Evolutionary conservation across 2,888 invertebrate species (phyloP).

Genomic region (Drosophila kambysellisi): DNA sequence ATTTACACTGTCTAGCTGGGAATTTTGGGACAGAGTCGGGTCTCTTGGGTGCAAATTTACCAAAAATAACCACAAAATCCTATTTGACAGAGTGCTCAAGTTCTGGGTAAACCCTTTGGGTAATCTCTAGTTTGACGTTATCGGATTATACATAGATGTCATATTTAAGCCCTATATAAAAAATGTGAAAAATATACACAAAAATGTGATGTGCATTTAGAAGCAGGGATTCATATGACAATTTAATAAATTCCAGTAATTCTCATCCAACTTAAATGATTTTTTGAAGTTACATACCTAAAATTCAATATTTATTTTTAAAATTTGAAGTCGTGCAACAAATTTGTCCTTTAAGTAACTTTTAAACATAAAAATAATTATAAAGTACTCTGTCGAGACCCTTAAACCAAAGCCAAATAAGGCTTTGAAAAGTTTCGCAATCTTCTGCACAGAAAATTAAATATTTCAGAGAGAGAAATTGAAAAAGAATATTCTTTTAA

Average conservation of each 20-base stretch:
- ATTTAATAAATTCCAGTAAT: background rate
- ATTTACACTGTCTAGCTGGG: slow-evolving; percentile 53
- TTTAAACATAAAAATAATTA: background rate
- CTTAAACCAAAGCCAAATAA: background rate
- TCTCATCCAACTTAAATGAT: background rate
- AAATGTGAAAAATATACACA: background rate
- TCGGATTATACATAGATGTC: background rate
- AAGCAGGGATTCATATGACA: background rate
- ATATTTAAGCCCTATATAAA: background rate
- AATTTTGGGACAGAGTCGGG: slow-evolving; percentile 8
- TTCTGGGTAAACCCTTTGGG: slow-evolving; percentile 8
- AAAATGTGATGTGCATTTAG: background rate
- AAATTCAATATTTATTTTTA: background rate
- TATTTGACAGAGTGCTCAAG: slow-evolving; percentile 13
- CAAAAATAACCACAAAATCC: slow-evolving; percentile 12
- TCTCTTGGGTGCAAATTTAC: slow-evolving; percentile 11
- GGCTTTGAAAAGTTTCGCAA: too few relatives aligned
- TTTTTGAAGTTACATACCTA: background rate
- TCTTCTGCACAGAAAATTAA: background rate
- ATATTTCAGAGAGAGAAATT: background rate
- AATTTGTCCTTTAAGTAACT: background rate
- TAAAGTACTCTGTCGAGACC: background rate
- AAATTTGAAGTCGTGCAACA: background rate
- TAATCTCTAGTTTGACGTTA: background rate
- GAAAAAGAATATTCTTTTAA: background rate